Percentiles rank a stretch among this genome's conserved stretches.
Evolutionary conservation across 2,113 vertebrate species (phyloP).

Genomic region (Trematocara marginatum): DNA sequence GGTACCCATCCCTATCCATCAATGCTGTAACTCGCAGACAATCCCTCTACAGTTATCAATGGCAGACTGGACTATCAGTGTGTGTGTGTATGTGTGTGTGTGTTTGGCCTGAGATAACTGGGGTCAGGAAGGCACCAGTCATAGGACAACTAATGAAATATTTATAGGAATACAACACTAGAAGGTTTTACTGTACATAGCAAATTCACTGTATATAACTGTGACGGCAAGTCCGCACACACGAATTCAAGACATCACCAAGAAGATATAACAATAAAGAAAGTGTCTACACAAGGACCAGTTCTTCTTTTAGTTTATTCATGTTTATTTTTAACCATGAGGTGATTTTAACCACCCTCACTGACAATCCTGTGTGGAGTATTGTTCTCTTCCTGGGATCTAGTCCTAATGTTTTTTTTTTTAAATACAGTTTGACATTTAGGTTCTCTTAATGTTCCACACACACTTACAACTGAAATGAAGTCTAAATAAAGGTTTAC

Average conservation of each 20-base stretch:
- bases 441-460: neutral
- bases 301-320: neutral
- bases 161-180: neutral
- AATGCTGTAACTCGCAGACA: neutral
- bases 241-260: neutral
- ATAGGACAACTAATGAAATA: conserved; percentile 33
- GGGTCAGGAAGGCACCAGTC: conserved; percentile 32
- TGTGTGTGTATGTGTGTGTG: neutral
- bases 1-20: too few relatives aligned
- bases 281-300: neutral
- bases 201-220: neutral
- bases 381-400: neutral
- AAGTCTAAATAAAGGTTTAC: neutral
- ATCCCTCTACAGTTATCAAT: neutral
- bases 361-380: neutral
- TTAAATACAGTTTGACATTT: neutral
- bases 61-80: neutral
- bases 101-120: neutral
- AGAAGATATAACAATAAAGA: neutral
- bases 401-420: neutral
- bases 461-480: neutral
- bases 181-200: neutral
- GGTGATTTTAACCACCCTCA: neutral
- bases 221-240: neutral
- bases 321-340: neutral